These are phyloP conservation scores for Brachionus paranguensis DNA, from an alignment of 1,140 invertebrate genomes.

Conservation along the genomic window DNA sequence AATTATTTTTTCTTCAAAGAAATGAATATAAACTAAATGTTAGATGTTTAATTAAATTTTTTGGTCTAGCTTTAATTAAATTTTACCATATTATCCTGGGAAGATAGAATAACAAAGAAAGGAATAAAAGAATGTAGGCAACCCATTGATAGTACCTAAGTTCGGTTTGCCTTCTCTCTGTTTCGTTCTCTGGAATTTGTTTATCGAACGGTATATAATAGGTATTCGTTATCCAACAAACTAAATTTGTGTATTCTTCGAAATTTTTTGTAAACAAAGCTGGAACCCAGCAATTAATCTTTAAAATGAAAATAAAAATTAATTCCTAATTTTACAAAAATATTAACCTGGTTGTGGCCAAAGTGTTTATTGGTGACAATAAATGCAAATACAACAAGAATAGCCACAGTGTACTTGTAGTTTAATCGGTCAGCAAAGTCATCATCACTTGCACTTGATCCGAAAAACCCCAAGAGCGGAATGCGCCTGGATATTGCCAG, in stretches of 20 bases:
- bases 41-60: not conserved
- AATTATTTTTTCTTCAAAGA: not conserved
- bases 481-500: slow-evolving; percentile 30
- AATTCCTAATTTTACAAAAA: not conserved
- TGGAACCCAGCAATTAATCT: slow-evolving; percentile 60
- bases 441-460: slow-evolving; percentile 40
- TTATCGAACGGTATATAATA: slow-evolving; percentile 39
- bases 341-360: slow-evolving; percentile 73
- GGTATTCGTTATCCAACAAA: slow-evolving; percentile 46
- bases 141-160: slow-evolving; percentile 57
- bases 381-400: slow-evolving; percentile 75
- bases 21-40: not conserved
- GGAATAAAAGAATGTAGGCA: slow-evolving; percentile 53
- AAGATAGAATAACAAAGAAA: slow-evolving; percentile 54
- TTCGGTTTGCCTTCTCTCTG: slow-evolving; percentile 42
- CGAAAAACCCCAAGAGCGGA: slow-evolving; percentile 25
- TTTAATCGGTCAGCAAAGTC: slow-evolving; percentile 63
- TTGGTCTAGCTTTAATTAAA: slow-evolving; percentile 39
- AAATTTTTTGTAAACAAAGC: slow-evolving; percentile 41
- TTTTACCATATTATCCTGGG: slow-evolving; percentile 52
- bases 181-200: slow-evolving; percentile 6
- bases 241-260: slow-evolving; percentile 45
- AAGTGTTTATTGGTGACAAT: slow-evolving; percentile 83
- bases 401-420: slow-evolving; percentile 77
- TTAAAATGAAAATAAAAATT: not conserved